These are phyloP conservation scores for Coenonympha glycerion DNA, from an alignment of 2,888 invertebrate genomes.

Conservation along the genomic window DNA sequence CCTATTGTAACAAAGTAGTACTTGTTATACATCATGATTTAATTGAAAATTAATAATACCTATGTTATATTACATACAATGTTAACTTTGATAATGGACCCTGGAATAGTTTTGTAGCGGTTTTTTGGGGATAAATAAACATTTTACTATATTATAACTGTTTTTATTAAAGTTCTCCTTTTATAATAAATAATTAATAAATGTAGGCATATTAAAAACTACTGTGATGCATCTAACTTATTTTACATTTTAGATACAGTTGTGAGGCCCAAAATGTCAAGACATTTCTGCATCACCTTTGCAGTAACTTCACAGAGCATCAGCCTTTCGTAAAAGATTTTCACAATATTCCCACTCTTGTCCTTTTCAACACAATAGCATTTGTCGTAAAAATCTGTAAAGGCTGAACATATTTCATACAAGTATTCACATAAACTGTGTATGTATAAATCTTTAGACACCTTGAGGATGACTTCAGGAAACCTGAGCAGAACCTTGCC, in stretches of 20 bases:
- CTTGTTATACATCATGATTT: no score
- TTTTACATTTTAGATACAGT: slow-evolving; percentile 93
- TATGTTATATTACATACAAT: slow-evolving; percentile 42
- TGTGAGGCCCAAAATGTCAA: slow-evolving; percentile 92
- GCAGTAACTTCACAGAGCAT: slow-evolving; percentile 95
- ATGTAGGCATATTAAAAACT: background rate
- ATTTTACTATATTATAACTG: slow-evolving; percentile 34
- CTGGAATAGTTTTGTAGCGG: slow-evolving; percentile 74
- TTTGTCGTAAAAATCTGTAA: slow-evolving; percentile 97
- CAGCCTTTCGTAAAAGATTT: slow-evolving; percentile 90
- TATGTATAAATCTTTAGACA: slow-evolving; percentile 86
- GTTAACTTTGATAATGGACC: slow-evolving; percentile 56
- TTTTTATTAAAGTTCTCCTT: slow-evolving; percentile 22
- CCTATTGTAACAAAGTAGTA: no score
- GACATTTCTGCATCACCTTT: slow-evolving; percentile 88
- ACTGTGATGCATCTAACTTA: slow-evolving; percentile 4
- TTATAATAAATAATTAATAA: slow-evolving; percentile 19
- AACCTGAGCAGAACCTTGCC: slow-evolving; percentile 90
- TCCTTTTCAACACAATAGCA: slow-evolving; percentile 99
- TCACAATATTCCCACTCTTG: slow-evolving; percentile 84
- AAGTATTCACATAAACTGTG: slow-evolving; percentile 96
- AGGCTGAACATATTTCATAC: slow-evolving; percentile 94
- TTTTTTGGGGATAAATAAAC: slow-evolving; percentile 70
- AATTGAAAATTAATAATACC: no score
- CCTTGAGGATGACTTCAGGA: slow-evolving; percentile 89